Base-by-base conservation (phyloP, 2,797 vertebrate species). In the Dryobates pubescens region DNA sequence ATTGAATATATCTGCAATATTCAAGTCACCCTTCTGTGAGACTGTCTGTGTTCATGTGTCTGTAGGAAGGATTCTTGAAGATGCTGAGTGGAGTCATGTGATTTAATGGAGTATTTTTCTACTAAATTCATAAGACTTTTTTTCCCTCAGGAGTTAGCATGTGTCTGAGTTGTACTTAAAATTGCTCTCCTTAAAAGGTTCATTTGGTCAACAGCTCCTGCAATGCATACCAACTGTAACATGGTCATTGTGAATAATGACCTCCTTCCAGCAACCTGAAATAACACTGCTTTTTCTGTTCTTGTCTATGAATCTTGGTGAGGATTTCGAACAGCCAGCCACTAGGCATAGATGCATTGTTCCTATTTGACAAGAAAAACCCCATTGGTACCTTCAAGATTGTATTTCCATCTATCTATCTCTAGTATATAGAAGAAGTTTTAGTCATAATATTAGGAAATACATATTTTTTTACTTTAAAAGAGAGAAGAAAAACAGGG, bases 181-280 rank as follows among this genome's bases (percentile, higher is more conserved):
- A 91, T 92, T 86, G n/a, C 74, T 88, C 72, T 91, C 34, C 62
- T 76, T 92, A 88, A 63, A 92, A 90, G 67, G 58, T 88, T 93
- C 80, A 32, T 85, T 85, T 85, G 88, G 78, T 92, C 86, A 90
- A 43, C 62, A 88, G 70, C 68, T 58, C 34, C 65, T 92, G 82
- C 75, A 67, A 80, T 45, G 65, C 86, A 23, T 68, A 88, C 36
- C 51, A 63, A 15, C 68, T 88, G 74, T 76, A 82, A 92, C 83
- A 54, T 77, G 78, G 76, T 92, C 72, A 3, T n/a, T 61, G 75
- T 92, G 64, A 86, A 43, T 84, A 68, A 90, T 1, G 7, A 36
- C 86, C 65, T 84, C 54, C 80, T 93, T 90, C 76, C 89, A 93
- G 82, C 70, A 71, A n/a, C 76, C 80, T 36, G 27, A 88, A 94